Evolutionary conservation across 2,888 invertebrate genomes (phyloP).

Genomic region (Dioctria rufipes): DNA sequence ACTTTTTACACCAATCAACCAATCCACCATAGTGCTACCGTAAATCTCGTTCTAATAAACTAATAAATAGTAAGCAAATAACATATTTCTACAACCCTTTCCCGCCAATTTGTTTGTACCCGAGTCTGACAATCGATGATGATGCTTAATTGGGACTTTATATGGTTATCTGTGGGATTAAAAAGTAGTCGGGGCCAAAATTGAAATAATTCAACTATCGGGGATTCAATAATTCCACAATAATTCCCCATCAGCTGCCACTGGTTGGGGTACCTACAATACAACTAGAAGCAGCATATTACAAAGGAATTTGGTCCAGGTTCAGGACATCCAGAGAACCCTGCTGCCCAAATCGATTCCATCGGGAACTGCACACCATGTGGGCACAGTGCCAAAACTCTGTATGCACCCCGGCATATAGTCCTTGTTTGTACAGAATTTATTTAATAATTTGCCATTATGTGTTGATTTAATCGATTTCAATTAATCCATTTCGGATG

Average conservation of each 20-base stretch:
- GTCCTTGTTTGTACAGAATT: conserved; percentile 50
- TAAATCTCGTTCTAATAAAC: conserved; percentile 37
- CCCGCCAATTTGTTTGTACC: neutral
- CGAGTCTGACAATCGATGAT: conserved; percentile 32
- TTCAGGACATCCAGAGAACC: neutral
- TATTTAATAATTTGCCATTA: conserved; percentile 56
- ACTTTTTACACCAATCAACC: neutral
- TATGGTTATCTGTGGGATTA: conserved; percentile 27
- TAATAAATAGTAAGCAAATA: conserved; percentile 18
- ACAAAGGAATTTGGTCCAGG: neutral
- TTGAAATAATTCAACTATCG: conserved; percentile 26
- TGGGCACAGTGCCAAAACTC: conserved; percentile 28
- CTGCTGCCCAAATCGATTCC: neutral
- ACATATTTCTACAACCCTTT: neutral
- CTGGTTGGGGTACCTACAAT: too few species aligned
- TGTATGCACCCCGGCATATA: neutral
- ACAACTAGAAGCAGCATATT: too few species aligned
- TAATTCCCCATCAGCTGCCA: neutral
- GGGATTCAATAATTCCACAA: conserved; percentile 22
- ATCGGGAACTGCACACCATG: neutral
- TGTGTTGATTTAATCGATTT: conserved; percentile 65
- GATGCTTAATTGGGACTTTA: conserved; percentile 43
- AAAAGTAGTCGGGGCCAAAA: conserved; percentile 25
- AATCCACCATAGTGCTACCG: neutral
- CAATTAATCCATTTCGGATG: conserved; percentile 63